Conservation (phyloP, 2,888 invertebrate species). For the Autographa pulchrina region DNA sequence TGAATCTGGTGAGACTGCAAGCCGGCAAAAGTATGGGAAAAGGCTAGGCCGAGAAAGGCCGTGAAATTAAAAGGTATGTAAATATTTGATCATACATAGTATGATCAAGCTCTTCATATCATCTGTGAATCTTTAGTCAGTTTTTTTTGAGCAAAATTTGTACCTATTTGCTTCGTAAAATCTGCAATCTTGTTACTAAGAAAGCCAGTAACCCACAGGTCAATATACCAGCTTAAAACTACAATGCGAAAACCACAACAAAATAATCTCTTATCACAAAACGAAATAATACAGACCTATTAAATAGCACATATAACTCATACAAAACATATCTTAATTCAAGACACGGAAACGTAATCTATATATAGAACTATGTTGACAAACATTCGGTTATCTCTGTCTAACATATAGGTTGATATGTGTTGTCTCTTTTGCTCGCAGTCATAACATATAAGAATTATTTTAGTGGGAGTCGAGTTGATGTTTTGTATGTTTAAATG, state of each 20-base stretch:
- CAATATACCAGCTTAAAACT: background rate
- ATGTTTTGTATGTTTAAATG: background rate
- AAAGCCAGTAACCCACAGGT: background rate
- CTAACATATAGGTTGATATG: background rate
- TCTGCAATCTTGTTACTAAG: background rate
- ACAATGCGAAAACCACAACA: background rate
- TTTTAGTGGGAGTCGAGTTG: background rate
- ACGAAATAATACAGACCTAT: background rate
- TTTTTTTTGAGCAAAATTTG: background rate
- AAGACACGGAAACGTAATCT: slow-evolving; percentile 44
- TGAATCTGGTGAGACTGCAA: no score
- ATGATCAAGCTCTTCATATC: no score
- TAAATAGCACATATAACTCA: slow-evolving; percentile 27
- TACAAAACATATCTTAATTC: slow-evolving; percentile 41
- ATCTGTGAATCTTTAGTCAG: no score
- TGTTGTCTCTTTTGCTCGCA: slow-evolving; percentile 22
- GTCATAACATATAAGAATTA: slow-evolving; percentile 28
- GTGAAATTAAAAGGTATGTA: no score
- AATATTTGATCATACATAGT: no score
- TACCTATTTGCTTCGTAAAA: background rate
- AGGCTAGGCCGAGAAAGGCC: no score
- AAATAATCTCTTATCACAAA: background rate
- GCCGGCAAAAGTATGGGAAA: no score
- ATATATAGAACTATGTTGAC: slow-evolving; percentile 48
- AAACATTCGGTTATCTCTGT: slow-evolving; percentile 47